Evolutionary conservation across 2,888 invertebrate species (phyloP), one percentile per base, ranked within the genome.

Genomic region (Harpagoxenus sublaevis): DNA sequence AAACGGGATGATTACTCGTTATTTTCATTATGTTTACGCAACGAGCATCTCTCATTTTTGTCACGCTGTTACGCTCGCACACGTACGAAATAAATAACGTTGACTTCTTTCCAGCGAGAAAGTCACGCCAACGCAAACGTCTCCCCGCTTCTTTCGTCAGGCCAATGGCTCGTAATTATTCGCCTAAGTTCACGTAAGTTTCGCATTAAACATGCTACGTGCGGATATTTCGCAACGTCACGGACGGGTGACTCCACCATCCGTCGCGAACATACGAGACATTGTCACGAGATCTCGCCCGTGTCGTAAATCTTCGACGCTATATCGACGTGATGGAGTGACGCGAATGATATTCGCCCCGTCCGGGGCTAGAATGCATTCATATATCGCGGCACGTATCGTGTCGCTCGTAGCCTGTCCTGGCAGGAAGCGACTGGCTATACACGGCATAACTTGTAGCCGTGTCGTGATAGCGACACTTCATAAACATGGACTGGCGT

Each of bases 401-500:
- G 71, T 66, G 73, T 70, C 62, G 60, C 48, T 68, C 66, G 60
- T 70, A 55, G 68, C 82, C 68, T 82, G 84, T 84, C 48, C 68
- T 62, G 71, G 70, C 83, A 82, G 83, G 71, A 82, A 84, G 70
- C 66, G 48, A 68, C 85, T 39, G 66, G 73, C 84, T 88, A 87
- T 86, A 79, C n/a, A 78, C 12, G 77, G 55, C 70, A 87, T 75
- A 63, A 83, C 88, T 88, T 87, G 88, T 89, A 87, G 77, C 85
- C 87, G 86, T 90, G 88, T 88, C 89, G 86, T 90, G 86, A 86
- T 89, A 91, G 88, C 91, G 90, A 92, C 92, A 91, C 92, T 91
- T 91, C 89, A 90, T 89, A 90, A 91, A 90, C 91, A 92, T 89
- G 89, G 91, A 86, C 87, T 89, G 89, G 88, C 84, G 91, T 92